phyloP scores from a whole-genome alignment of 2,797 vertebrate genomes.

The Eutrigla gurnardus region DNA sequence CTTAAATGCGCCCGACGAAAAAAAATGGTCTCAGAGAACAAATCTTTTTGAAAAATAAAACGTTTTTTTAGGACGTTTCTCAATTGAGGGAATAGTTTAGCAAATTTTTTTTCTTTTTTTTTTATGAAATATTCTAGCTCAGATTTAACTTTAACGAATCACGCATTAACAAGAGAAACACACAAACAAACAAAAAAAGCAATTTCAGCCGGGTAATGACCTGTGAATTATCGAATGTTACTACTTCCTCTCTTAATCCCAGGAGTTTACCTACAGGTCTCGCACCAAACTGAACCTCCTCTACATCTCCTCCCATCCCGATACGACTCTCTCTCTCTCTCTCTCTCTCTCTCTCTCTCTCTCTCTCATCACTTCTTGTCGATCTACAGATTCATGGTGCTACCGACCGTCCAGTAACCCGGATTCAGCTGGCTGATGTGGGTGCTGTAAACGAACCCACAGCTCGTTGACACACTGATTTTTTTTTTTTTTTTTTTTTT shows the following conservation, averaged over 20 bases:
- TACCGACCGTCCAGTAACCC: conserved; percentile 95
- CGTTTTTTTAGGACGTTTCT: conserved; percentile 92
- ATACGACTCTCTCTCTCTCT: conserved; percentile 22
- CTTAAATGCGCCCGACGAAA: conserved; percentile 81
- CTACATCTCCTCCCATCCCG: conserved; percentile 57
- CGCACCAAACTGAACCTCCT: conserved; percentile 89
- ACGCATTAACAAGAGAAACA: conserved; percentile 87
- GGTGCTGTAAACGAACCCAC: conserved; percentile 90
- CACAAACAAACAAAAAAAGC: conserved; percentile 80
- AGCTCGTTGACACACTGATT: conserved; percentile 73
- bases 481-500: conserved; percentile 52
- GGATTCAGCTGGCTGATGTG: conserved; percentile 87
- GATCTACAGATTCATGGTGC: conserved; percentile 91
- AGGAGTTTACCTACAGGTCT: conserved; percentile 91
- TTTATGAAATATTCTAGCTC: conserved; percentile 85
- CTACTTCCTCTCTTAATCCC: conserved; percentile 83
- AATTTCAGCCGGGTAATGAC: conserved; percentile 97
- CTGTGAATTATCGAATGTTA: conserved; percentile 97
- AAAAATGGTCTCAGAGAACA: conserved; percentile 79
- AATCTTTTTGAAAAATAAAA: conserved; percentile 81
- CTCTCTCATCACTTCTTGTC: conserved; percentile 47
- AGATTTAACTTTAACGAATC: conserved; percentile 91
- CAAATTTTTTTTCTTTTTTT: conserved; percentile 81
- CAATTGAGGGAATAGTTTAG: conserved; percentile 91
- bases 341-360: neutral